A percentile compares a stretch with the other conserved stretches of the same genome.
phyloP scores from a whole-genome alignment of 2,797 vertebrate species.

The Prionace glauca region DNA sequence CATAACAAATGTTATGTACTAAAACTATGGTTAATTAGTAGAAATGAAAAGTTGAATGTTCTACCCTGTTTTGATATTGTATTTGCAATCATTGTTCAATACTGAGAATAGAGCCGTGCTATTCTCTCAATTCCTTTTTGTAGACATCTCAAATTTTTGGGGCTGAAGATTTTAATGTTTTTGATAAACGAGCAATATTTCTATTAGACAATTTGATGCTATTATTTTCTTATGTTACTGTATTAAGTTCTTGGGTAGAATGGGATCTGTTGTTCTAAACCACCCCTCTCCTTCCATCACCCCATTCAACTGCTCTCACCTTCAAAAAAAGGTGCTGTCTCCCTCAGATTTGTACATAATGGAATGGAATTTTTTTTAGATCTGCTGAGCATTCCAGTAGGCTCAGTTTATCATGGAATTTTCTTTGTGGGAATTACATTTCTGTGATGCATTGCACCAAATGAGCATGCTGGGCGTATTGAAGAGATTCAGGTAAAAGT shows the following conservation, averaged over 20 bases:
- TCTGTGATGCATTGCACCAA: constrained; percentile 20
- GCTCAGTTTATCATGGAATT: background rate
- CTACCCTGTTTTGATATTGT: background rate
- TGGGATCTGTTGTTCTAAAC: background rate
- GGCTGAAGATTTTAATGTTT: background rate
- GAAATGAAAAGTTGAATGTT: constrained; percentile 26
- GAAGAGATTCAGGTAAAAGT: background rate
- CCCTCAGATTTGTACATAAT: background rate
- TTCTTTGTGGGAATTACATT: background rate
- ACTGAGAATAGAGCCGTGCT: background rate
- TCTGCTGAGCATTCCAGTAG: background rate
- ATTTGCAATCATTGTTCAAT: background rate
- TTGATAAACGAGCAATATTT: background rate
- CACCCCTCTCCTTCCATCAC: background rate
- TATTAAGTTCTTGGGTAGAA: background rate
- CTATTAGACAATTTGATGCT: background rate
- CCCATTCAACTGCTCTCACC: background rate
- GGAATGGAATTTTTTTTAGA: background rate
- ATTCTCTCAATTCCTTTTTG: background rate
- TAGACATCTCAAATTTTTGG: background rate
- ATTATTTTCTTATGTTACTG: background rate
- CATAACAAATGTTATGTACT: constrained; percentile 16
- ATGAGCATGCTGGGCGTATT: background rate
- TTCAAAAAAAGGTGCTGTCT: constrained; percentile 10
- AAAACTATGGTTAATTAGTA: background rate